Evolutionary conservation across 2,888 invertebrate genomes (phyloP), one percentile per base, ranked within the genome.

Genomic region (Sinelater perroti): DNA sequence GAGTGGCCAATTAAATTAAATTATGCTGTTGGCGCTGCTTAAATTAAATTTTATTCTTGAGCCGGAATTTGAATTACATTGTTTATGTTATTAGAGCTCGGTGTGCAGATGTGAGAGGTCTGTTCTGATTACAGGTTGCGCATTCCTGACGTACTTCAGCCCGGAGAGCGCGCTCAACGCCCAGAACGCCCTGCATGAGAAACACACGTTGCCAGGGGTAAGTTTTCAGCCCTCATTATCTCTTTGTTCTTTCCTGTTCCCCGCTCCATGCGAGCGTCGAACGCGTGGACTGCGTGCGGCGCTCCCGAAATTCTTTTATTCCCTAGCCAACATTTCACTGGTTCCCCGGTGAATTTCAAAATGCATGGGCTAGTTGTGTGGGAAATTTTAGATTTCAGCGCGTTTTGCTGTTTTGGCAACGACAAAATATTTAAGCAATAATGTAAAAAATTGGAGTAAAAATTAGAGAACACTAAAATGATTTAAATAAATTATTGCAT

Each of bases 201-300:
- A 97, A 87, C 92, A 95, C 85, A 95, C 96, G 79, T 86, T 97
- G 83, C 95, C 96, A 82, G 97, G 97, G 93, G 97, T 97, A 80
- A 93, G 95, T 89, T 52, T 46, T 40, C 46, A 33, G 46, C 33
- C 33, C 62, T 47, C 36, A 44, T 52, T 31, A 54, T 50, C 31
- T 38, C 55, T 63, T 51, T 56, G 46, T 59, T 35, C 33, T 40
- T 42, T 50, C 45, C 33, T 44, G 35, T 51, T 28, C 31, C 24
- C 38, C 26, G 46, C 38, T 54, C 36, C 31, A 44, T 52, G 35
- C 14, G 35, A 52, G 21, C 26, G 24, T 36, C 13, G 47, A 21
- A 35, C 21, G 10, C 16, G 28, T 45, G 16, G 30, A 28, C 17
- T 30, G 18, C 11, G 31, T 46, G n/a, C 17, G n/a, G 17, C 36